These are phyloP conservation scores for Scrobipalpa costella DNA, from an alignment of 2,888 invertebrate genomes.

Conservation along the genomic window DNA sequence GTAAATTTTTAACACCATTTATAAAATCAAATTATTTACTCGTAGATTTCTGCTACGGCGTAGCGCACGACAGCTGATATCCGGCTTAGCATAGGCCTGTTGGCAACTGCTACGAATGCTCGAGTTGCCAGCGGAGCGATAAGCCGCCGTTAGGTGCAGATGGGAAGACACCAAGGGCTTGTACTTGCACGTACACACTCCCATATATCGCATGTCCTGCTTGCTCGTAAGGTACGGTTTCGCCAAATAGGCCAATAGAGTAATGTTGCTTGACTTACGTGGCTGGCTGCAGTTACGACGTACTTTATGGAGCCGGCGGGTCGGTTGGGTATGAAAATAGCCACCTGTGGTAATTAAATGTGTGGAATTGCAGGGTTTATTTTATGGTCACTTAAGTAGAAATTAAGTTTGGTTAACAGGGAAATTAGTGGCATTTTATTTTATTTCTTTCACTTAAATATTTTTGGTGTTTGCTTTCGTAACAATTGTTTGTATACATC, in stretches of 20 bases:
- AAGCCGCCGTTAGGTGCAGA: conserved; percentile 52
- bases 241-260: conserved; percentile 35
- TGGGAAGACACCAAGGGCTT: conserved; percentile 44
- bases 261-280: conserved; percentile 29
- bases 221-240: conserved; percentile 33
- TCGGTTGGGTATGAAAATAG: conserved; percentile 11
- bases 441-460: not conserved
- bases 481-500: not conserved
- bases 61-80: conserved; percentile 56
- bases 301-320: conserved; percentile 14
- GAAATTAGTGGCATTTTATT: conserved; percentile 5
- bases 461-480: not conserved
- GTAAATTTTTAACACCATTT: conserved; percentile 7
- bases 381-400: conserved; percentile 7
- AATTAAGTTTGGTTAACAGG: not conserved
- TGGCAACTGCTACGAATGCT: conserved; percentile 72
- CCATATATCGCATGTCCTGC: conserved; percentile 20
- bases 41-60: conserved; percentile 57
- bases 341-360: conserved; percentile 21
- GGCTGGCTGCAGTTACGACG: conserved; percentile 20
- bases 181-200: conserved; percentile 28
- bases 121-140: conserved; percentile 66
- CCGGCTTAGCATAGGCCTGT: conserved; percentile 69
- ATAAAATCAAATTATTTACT: conserved; percentile 41
- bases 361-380: conserved; percentile 20